phyloP scores from a whole-genome alignment of 2,888 invertebrate genomes.

The Protonemura montana region DNA sequence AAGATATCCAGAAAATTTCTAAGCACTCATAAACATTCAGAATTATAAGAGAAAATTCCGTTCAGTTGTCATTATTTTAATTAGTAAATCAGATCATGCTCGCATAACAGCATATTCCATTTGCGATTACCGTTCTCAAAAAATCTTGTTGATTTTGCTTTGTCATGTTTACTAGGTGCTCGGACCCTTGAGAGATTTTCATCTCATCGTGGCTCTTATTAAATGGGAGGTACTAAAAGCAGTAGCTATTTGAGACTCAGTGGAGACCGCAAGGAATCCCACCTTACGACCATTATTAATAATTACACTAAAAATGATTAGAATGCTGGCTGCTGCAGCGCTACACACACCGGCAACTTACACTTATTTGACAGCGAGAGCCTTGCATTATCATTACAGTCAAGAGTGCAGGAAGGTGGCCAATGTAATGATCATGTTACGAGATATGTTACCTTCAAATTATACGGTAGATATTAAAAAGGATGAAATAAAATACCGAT shows the following conservation, averaged over 20 bases:
- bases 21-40: background rate
- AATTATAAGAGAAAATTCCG: background rate
- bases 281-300: conserved; percentile 40
- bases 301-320: conserved; percentile 37
- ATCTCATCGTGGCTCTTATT: conserved; percentile 38
- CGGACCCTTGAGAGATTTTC: background rate
- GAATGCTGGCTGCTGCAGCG: background rate
- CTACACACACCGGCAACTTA: background rate
- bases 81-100: background rate
- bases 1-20: background rate
- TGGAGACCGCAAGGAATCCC: conserved; percentile 29
- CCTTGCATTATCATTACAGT: conserved; percentile 17
- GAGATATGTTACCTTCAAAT: background rate
- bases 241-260: conserved; percentile 16
- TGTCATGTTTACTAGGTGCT: conserved; percentile 7
- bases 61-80: background rate
- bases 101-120: background rate
- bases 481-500: background rate
- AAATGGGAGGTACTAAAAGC: conserved; percentile 30
- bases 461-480: conserved; percentile 18
- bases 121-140: background rate
- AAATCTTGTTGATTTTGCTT: background rate
- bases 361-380: conserved; percentile 25
- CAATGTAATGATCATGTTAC: background rate
- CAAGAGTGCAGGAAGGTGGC: background rate